Evolutionary conservation across 2,888 invertebrate genomes (phyloP).

Genomic region (Calameuta pallipes): DNA sequence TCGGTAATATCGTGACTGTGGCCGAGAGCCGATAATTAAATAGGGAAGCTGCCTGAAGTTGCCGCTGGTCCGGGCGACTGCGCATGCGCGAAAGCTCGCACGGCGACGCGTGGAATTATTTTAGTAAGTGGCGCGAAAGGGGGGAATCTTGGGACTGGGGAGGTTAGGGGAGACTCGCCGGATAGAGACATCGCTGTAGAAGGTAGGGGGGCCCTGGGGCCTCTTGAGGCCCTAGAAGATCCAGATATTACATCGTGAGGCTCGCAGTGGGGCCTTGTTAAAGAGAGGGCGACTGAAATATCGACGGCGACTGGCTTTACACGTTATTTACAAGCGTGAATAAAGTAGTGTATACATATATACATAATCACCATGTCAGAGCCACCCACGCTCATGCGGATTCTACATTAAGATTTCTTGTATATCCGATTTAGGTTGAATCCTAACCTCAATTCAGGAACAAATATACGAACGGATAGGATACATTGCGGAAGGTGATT

Average conservation of each 20-base stretch:
- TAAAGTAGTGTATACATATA: background rate
- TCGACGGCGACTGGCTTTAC: background rate
- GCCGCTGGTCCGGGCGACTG: background rate
- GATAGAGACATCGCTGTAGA: background rate
- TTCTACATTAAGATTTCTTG: background rate
- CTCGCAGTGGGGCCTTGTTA: background rate
- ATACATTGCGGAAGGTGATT: background rate
- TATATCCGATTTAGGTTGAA: background rate
- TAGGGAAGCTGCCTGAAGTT: conserved; percentile 20
- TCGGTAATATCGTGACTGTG: conserved; percentile 26
- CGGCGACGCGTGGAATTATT: background rate
- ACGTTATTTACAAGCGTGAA: background rate
- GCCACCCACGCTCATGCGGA: background rate
- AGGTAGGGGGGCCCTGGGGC: background rate
- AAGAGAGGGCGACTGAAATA: background rate
- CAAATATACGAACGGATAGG: background rate
- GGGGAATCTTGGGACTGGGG: background rate
- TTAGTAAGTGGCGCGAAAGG: background rate
- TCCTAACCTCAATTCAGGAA: background rate
- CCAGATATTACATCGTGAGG: background rate
- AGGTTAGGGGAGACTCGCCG: background rate
- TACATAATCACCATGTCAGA: background rate
- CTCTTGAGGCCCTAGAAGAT: background rate
- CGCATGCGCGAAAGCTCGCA: background rate
- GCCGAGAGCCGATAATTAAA: conserved; percentile 39